Evolutionary conservation across 2,797 vertebrate genomes (phyloP).

Genomic region (Acomys russatus): DNA sequence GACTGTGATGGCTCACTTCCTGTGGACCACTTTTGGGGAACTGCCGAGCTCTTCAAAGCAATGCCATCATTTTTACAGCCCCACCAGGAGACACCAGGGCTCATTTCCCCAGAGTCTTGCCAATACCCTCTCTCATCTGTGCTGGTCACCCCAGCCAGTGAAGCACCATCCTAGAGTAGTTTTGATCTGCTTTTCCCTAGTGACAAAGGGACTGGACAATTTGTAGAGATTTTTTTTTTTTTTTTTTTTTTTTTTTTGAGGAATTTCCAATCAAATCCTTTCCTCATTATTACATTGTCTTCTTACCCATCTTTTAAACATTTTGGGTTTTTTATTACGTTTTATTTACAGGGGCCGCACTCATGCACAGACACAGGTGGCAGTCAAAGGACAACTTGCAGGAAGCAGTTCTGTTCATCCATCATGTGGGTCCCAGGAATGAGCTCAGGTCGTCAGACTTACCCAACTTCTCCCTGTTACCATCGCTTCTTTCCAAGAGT

Average conservation of each 20-base stretch:
- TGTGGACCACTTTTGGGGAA: not conserved
- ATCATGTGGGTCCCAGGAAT: not conserved
- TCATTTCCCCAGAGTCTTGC: not conserved
- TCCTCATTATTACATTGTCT: not conserved
- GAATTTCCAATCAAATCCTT: not conserved
- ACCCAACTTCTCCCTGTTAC: not conserved
- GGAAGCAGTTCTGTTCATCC: too few species aligned
- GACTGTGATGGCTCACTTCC: too few species aligned
- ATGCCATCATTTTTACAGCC: not conserved
- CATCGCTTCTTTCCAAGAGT: not conserved
- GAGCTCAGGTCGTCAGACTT: not conserved
- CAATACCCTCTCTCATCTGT: not conserved
- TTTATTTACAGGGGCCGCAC: not conserved
- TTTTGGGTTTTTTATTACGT: not conserved
- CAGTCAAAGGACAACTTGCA: too few species aligned
- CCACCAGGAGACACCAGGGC: not conserved
- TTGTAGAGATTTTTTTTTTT: not conserved
- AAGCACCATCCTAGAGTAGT: fast-evolving
- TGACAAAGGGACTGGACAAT: not conserved
- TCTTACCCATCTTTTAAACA: not conserved
- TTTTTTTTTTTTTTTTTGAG: not conserved
- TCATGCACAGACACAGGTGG: not conserved
- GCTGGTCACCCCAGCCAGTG: not conserved
- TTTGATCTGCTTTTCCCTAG: not conserved
- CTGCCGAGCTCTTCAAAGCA: not conserved